phyloP scores from a whole-genome alignment of 1,140 invertebrate species.

The Leptestheria dahalacensis region DNA sequence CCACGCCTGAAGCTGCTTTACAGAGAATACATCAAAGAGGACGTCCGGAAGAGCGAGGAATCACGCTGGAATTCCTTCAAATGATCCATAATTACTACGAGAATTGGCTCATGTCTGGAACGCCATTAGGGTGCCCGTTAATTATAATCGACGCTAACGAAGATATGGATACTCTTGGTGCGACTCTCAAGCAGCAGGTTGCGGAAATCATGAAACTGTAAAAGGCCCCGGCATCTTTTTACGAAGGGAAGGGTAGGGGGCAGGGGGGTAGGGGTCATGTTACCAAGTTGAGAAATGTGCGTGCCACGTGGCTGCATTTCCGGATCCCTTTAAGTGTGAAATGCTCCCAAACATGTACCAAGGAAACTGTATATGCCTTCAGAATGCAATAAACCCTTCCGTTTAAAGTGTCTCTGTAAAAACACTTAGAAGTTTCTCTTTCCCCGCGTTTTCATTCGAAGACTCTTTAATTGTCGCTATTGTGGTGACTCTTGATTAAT shows the following conservation, averaged over 20 bases:
- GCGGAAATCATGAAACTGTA: not conserved
- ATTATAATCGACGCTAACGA: not conserved
- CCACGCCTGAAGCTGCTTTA: conserved; percentile 63
- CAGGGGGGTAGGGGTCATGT: not conserved
- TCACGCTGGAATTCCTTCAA: conserved; percentile 56
- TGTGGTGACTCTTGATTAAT: too few relatives aligned
- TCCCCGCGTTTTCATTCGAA: too few relatives aligned
- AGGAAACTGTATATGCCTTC: too few relatives aligned
- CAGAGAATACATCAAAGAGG: conserved; percentile 57
- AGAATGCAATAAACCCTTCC: too few relatives aligned
- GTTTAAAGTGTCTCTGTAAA: too few relatives aligned
- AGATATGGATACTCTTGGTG: not conserved
- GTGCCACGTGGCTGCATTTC: not conserved
- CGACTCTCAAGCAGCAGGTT: not conserved
- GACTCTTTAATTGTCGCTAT: too few relatives aligned
- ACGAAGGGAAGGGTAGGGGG: not conserved
- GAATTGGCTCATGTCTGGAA: conserved; percentile 46
- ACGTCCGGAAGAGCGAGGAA: conserved; percentile 57
- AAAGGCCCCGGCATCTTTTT: not conserved
- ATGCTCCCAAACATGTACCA: too few relatives aligned
- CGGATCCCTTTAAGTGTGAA: not conserved
- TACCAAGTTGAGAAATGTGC: not conserved
- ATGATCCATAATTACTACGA: conserved; percentile 67
- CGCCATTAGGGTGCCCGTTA: not conserved
- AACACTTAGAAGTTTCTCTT: too few relatives aligned